Evolutionary conservation across 2,888 invertebrate genomes (phyloP).

Genomic region (Choreutis nemorana): DNA sequence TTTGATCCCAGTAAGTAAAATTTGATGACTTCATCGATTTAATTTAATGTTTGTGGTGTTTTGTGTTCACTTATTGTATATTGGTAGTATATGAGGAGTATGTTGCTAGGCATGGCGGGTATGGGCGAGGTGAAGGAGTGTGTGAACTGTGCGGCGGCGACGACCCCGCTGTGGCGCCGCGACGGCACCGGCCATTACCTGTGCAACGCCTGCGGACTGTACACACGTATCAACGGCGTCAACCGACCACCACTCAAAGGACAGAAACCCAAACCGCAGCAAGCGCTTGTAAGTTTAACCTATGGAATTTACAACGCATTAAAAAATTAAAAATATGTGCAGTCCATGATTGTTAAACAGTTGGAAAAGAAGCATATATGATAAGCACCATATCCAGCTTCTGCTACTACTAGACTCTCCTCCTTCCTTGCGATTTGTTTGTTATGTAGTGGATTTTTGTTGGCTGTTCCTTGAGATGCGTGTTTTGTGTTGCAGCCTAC

Average conservation of each 20-base stretch:
- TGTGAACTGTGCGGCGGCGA: constrained; percentile 92
- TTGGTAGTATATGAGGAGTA: too few relatives aligned
- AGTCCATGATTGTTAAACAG: too few relatives aligned
- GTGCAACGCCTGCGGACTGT: constrained; percentile 99
- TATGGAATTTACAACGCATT: too few relatives aligned
- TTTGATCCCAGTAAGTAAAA: constrained; percentile 51
- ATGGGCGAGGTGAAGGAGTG: constrained; percentile 81
- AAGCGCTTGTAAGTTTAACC: constrained; percentile 43
- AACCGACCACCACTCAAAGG: constrained; percentile 77
- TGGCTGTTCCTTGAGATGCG: too few relatives aligned
- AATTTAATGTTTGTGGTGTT: too few relatives aligned
- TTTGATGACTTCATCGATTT: too few relatives aligned
- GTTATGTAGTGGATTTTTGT: constrained; percentile 1
- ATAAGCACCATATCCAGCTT: too few relatives aligned
- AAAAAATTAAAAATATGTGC: too few relatives aligned
- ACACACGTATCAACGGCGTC: constrained; percentile 75
- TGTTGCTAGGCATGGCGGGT: constrained; percentile 36
- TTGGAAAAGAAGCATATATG: too few relatives aligned
- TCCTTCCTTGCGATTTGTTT: too few relatives aligned
- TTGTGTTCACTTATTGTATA: too few relatives aligned
- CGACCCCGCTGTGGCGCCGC: constrained; percentile 93
- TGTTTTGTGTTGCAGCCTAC: constrained; percentile 60
- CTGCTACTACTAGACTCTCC: too few relatives aligned
- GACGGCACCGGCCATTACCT: constrained; percentile 98
- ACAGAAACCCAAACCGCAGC: constrained; percentile 71